These are phyloP conservation scores for Theodoxus fluviatilis DNA, from an alignment of 2,888 invertebrate genomes.

Conservation along the genomic window DNA sequence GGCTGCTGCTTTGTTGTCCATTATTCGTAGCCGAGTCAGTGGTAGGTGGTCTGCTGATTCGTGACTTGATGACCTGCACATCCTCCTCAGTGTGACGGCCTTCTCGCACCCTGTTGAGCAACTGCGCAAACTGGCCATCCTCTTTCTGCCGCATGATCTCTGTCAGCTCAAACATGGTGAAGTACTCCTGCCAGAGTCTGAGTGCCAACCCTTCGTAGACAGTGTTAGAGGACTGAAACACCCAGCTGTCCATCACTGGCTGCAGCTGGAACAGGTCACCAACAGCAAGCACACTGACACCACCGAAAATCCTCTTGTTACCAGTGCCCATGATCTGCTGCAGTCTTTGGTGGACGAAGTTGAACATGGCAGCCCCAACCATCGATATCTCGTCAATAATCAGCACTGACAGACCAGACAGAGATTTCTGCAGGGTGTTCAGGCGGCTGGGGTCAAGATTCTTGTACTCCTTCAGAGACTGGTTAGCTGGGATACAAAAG, in stretches of 20 bases:
- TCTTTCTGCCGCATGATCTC: constrained; percentile 5
- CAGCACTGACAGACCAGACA: not conserved
- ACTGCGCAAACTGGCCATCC: not conserved
- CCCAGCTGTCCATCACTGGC: constrained; percentile 1
- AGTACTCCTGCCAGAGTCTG: constrained; percentile 1
- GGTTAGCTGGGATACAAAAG: not conserved
- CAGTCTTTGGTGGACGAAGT: not conserved
- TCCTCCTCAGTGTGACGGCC: constrained; percentile 9
- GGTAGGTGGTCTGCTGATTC: too few species aligned
- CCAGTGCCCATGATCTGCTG: not conserved
- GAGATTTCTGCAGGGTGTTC: not conserved
- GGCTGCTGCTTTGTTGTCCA: too few species aligned
- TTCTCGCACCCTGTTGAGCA: constrained; percentile 1
- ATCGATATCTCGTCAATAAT: constrained; percentile 8
- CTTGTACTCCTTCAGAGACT: not conserved
- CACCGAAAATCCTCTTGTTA: not conserved
- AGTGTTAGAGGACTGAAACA: not conserved
- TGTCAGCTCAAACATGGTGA: not conserved
- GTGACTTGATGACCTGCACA: not conserved
- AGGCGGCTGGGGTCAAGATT: constrained; percentile 11
- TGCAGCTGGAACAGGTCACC: not conserved
- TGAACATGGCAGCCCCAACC: constrained; percentile 1
- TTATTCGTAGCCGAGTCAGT: too few species aligned
- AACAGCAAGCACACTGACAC: constrained; percentile 16
- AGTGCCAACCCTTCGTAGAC: not conserved